Evolutionary conservation across 2,797 vertebrate genomes (phyloP).

Genomic region (Gallinago stenura): DNA sequence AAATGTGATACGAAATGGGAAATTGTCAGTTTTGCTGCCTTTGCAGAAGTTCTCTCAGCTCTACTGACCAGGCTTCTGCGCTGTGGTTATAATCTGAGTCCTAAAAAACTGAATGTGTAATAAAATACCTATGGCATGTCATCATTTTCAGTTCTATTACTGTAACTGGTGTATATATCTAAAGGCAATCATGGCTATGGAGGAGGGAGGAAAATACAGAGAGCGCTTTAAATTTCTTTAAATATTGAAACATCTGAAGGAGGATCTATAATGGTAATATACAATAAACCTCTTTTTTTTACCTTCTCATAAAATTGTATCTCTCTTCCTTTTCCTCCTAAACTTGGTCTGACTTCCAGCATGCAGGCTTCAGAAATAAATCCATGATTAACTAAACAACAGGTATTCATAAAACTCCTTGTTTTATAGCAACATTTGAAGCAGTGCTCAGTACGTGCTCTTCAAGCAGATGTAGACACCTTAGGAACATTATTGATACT

Average conservation of each 20-base stretch:
- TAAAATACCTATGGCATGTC: constrained; percentile 40
- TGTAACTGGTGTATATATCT: constrained; percentile 36
- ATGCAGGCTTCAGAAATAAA: neutral
- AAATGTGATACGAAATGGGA: neutral
- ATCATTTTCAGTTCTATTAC: constrained; percentile 42
- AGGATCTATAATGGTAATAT: constrained; percentile 29
- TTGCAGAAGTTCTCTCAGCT: constrained; percentile 39
- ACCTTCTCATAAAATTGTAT: constrained; percentile 19
- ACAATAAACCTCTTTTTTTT: constrained; percentile 1
- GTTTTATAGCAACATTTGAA: constrained; percentile 17
- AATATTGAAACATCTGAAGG: constrained; percentile 35
- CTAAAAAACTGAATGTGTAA: constrained; percentile 50
- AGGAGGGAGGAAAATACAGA: neutral
- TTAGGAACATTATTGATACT: neutral
- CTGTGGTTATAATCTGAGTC: neutral
- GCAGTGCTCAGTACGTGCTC: neutral
- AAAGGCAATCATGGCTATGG: neutral
- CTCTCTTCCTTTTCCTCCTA: neutral
- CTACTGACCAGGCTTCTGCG: constrained; percentile 1
- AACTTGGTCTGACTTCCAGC: neutral
- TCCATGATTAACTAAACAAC: constrained; percentile 16
- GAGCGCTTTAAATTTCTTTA: constrained; percentile 33
- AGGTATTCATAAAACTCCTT: constrained; percentile 17
- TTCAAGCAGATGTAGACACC: neutral
- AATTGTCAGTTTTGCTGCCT: constrained; percentile 13